Percentiles rank a stretch among this genome's conserved stretches.
phyloP scores from a whole-genome alignment of 2,797 vertebrate genomes.

The Cheirogaleus major region DNA sequence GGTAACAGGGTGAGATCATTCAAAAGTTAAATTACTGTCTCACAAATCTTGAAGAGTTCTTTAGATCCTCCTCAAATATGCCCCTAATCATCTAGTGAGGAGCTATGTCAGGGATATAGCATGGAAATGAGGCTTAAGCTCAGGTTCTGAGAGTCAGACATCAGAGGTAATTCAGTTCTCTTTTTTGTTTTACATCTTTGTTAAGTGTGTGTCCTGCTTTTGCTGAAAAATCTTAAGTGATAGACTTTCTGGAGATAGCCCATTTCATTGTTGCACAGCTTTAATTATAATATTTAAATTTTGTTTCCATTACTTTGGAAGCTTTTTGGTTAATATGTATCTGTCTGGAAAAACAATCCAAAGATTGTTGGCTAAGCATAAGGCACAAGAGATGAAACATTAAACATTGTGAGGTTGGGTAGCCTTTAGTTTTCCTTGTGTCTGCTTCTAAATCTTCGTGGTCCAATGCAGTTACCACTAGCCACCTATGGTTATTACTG shows the following conservation, averaged over 20 bases:
- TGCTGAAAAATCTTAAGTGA: background rate
- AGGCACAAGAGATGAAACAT: conserved; percentile 15
- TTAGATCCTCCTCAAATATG: background rate
- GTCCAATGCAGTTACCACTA: background rate
- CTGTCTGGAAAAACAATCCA: conserved; percentile 27
- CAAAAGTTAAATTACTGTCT: conserved; percentile 25
- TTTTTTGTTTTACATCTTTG: background rate
- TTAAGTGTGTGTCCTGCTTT: conserved; percentile 40
- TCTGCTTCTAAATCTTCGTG: background rate
- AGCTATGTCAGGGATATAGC: background rate
- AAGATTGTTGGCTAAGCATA: background rate
- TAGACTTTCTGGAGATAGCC: background rate
- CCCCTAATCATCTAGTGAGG: background rate
- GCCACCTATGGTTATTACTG: background rate
- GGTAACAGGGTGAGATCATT: background rate
- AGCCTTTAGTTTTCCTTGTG: background rate
- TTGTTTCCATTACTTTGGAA: conserved; percentile 32
- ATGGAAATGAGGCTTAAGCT: background rate
- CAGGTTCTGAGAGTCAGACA: background rate
- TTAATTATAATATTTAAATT: conserved; percentile 23
- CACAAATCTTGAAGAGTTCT: conserved; percentile 17
- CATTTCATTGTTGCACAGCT: background rate
- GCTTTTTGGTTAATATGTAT: background rate
- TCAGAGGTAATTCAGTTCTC: background rate
- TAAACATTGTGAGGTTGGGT: background rate